phyloP scores from a whole-genome alignment of 2,797 vertebrate species.

The Momotus momota region DNA sequence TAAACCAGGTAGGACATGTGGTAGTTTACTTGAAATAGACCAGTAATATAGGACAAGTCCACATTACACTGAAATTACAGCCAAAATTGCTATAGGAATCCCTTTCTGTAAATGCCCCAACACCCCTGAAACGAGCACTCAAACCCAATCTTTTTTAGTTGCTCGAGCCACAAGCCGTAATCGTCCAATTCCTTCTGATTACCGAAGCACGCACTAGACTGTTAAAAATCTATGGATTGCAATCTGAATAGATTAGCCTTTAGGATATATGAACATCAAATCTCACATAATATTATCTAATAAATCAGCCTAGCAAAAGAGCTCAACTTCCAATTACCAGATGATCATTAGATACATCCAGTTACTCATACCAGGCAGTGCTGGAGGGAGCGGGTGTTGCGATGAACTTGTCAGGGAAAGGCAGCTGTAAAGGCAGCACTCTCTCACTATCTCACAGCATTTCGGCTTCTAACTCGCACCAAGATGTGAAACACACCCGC shows the following conservation, averaged over 20 bases:
- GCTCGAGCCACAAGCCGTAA: background rate
- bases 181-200: constrained; percentile 12
- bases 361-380: background rate
- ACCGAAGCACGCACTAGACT: background rate
- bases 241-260: constrained; percentile 48
- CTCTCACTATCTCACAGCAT: background rate
- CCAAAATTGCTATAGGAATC: background rate
- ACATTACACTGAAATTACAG: background rate
- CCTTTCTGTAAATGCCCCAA: background rate
- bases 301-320: constrained; percentile 34
- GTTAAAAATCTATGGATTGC: background rate
- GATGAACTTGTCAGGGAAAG: constrained; percentile 14
- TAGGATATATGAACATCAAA: constrained; percentile 28
- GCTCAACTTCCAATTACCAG: constrained; percentile 9
- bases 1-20: rapidly evolving
- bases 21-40: background rate
- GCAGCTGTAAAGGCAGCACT: background rate
- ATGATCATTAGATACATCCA: background rate
- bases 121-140: background rate
- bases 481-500: background rate
- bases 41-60: background rate
- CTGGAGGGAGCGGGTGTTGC: background rate
- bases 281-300: constrained; percentile 28
- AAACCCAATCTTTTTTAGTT: background rate
- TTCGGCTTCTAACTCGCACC: background rate